Evolutionary conservation across 2,888 invertebrate species (phyloP), one percentile per base, ranked within the genome.

Genomic region (Epinotia ramella): DNA sequence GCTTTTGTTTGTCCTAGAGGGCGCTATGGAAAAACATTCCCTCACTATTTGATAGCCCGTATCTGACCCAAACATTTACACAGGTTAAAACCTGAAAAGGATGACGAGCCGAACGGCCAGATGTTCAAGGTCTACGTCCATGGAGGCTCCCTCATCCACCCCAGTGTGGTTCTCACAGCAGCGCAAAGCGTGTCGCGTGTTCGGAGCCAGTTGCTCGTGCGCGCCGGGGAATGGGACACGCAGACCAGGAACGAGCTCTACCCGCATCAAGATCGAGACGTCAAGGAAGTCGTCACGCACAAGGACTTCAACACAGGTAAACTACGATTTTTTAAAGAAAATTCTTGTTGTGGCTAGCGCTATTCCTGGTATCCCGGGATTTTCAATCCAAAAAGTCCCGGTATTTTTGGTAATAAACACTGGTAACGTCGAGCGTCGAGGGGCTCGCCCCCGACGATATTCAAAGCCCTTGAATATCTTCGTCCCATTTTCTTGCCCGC

Each of bases 131-230:
- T 88, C 0, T 98, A 97, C 88, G 95, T 97, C 20, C 98, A 97
- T 60, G 98, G 98, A 0, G 98, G 97, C 0, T 96, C 97, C 0
- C 90, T 98, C 9, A 97, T 98, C 79, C 96, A 97, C 78, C 96
- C 96, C 0, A 92, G 92, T 69, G 97, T 97, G 0, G 97, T 97
- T 0, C 84, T 98, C 4, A 98, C 98, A 0, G 97, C 97, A 0
- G 97, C 97, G 0, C 98, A 98, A 88, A 97, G 97, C 84, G 96
- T 97, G 11, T 60, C 67, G 60, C 57, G 33, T 53, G 77, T 28
- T 28, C 24, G 84, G 0, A 77, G 77, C 7, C 78, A 78, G 46
- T 78, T 93, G 7, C 83, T 85, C 66, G 86, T 96, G 7, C 94
- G 97, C 7, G 95, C 96, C 20, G 97, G 97, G 1, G 97, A 97